These are phyloP conservation scores for Eupithecia inturbata DNA, from an alignment of 2,888 invertebrate genomes.

Conservation along the genomic window DNA sequence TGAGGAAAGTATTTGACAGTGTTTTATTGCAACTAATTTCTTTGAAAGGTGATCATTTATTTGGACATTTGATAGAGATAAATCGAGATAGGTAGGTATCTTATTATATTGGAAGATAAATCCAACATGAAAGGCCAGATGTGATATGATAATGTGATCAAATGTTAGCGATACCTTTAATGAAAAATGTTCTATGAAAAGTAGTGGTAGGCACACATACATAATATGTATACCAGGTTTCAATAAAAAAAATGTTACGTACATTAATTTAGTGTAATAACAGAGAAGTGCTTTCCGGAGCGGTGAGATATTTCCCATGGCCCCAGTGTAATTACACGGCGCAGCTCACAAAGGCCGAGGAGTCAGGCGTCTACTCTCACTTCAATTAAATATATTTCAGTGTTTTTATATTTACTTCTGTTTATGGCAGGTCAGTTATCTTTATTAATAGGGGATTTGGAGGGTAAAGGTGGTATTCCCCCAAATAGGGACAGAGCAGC, in stretches of 20 bases:
- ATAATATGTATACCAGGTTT: not conserved
- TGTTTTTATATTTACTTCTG: conserved; percentile 13
- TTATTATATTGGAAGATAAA: not conserved
- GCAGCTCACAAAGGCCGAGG: conserved; percentile 70
- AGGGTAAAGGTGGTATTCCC: too few species aligned
- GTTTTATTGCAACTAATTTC: conserved; percentile 42
- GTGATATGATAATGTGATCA: not conserved
- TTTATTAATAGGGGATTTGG: too few species aligned
- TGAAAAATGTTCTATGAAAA: not conserved
- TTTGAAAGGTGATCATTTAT: conserved; percentile 39
- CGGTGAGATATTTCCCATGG: conserved; percentile 78
- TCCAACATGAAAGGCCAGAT: not conserved
- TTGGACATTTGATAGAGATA: not conserved
- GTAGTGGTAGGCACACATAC: not conserved
- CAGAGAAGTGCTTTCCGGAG: conserved; percentile 69
- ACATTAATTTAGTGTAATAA: conserved; percentile 72
- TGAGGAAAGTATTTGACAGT: conserved; percentile 47
- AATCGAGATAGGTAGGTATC: not conserved
- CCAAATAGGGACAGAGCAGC: too few species aligned
- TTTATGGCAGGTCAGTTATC: not conserved
- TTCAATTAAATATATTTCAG: conserved; percentile 42
- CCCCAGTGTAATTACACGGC: conserved; percentile 79
- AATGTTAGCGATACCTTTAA: not conserved
- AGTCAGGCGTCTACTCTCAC: conserved; percentile 43
- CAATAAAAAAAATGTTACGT: conserved; percentile 54